Conservation (phyloP, 2,113 vertebrate species). For the Corythornis vintsioides region DNA sequence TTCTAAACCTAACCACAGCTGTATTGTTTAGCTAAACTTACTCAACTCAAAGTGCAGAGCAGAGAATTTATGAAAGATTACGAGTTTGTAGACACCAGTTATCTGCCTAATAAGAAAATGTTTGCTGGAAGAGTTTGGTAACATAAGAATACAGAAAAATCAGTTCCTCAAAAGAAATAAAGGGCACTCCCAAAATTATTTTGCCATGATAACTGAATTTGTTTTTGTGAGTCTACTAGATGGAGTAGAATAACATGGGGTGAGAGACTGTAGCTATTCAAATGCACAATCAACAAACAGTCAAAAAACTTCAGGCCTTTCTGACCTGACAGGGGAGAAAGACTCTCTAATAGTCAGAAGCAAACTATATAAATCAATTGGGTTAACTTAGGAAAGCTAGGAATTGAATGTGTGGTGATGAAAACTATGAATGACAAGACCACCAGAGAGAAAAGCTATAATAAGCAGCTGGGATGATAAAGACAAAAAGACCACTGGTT, state of each 20-base stretch:
- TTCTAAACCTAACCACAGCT: neutral
- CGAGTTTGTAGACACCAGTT: neutral
- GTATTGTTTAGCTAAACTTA: neutral
- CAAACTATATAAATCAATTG: neutral
- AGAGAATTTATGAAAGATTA: neutral
- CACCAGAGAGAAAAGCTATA: neutral
- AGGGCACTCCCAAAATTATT: neutral
- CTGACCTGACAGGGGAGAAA: neutral
- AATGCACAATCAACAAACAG: neutral
- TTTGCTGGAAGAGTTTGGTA: neutral
- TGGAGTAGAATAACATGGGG: neutral
- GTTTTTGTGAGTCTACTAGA: neutral
- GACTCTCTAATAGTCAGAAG: neutral
- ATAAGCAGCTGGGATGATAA: neutral
- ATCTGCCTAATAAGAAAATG: neutral
- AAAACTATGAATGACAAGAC: neutral
- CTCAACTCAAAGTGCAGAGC: neutral
- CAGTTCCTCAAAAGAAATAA: neutral
- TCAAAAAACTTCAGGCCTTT: neutral
- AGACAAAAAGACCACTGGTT: neutral
- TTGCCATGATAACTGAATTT: neutral
- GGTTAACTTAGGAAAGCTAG: neutral
- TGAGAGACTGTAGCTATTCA: neutral
- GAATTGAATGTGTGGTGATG: neutral
- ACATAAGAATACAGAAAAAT: neutral